Evolutionary conservation across 2,888 invertebrate species (phyloP).

Genomic region (Megamerina dolium): DNA sequence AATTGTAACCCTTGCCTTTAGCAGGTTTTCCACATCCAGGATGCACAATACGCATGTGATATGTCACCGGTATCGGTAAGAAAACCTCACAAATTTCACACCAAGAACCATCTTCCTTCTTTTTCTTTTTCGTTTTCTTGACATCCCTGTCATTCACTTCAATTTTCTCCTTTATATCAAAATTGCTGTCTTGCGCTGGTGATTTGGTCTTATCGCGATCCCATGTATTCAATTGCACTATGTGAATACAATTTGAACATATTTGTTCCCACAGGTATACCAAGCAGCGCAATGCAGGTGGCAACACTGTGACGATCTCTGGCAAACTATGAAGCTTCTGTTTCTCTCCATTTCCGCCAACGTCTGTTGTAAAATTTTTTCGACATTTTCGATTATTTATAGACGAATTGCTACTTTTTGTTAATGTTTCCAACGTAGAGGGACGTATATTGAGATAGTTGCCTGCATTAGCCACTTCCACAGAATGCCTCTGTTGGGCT

Average conservation of each 20-base stretch:
- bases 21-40: slow-evolving; percentile 86
- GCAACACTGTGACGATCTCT: slow-evolving; percentile 64
- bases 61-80: slow-evolving; percentile 72
- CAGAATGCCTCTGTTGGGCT: slow-evolving; percentile 76
- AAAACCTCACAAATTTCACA: slow-evolving; percentile 85
- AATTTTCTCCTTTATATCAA: slow-evolving; percentile 27
- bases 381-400: slow-evolving; percentile 64
- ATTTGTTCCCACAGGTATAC: slow-evolving; percentile 89
- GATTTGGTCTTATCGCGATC: slow-evolving; percentile 38
- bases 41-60: slow-evolving; percentile 86
- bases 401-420: slow-evolving; percentile 73
- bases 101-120: slow-evolving; percentile 48
- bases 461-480: slow-evolving; percentile 70
- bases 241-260: slow-evolving; percentile 60
- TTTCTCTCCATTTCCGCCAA: slow-evolving; percentile 27
- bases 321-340: slow-evolving; percentile 46
- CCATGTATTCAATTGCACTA: slow-evolving; percentile 49
- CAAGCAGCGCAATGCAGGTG: slow-evolving; percentile 80
- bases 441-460: slow-evolving; percentile 75
- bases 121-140: slow-evolving; percentile 43
- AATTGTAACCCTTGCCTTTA: slow-evolving; percentile 86
- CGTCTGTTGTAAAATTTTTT: slow-evolving; percentile 34
- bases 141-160: slow-evolving; percentile 37
- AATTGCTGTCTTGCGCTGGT: slow-evolving; percentile 24
- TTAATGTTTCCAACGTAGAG: slow-evolving; percentile 69